Evolutionary conservation across 1,140 invertebrate species (phyloP).

Genomic region (Drosophila auraria): DNA sequence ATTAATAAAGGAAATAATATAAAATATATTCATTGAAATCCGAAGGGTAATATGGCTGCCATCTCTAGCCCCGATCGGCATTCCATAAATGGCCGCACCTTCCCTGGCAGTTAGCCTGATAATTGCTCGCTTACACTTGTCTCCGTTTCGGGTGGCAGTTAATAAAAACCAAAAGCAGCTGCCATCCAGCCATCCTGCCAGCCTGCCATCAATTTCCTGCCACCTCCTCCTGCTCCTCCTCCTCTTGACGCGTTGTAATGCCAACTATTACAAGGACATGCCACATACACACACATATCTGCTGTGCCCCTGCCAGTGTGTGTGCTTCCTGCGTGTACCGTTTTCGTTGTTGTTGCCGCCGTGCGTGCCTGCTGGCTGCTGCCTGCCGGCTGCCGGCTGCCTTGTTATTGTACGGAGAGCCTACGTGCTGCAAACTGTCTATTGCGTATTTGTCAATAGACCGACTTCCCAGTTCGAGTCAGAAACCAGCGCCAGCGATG

Average conservation of each 20-base stretch:
- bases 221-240: slow-evolving; percentile 15
- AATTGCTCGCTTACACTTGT: slow-evolving; percentile 52
- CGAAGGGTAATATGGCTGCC: neutral
- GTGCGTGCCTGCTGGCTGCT: slow-evolving; percentile 42
- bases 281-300: slow-evolving; percentile 24
- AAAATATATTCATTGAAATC: too few relatives aligned
- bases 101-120: slow-evolving; percentile 35
- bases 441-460: slow-evolving; percentile 67
- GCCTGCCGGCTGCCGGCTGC: neutral
- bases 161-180: slow-evolving; percentile 61
- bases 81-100: slow-evolving; percentile 27
- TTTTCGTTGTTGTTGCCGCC: slow-evolving; percentile 27
- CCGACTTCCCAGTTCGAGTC: slow-evolving; percentile 26
- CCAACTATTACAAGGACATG: slow-evolving; percentile 59
- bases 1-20: too few relatives aligned
- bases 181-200: slow-evolving; percentile 18
- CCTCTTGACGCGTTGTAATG: slow-evolving; percentile 51
- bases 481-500: slow-evolving; percentile 5
- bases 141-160: slow-evolving; percentile 46
- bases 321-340: slow-evolving; percentile 20
- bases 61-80: neutral
- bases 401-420: slow-evolving; percentile 42
- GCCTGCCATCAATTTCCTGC: slow-evolving; percentile 48
- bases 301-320: neutral
- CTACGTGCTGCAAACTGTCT: slow-evolving; percentile 68